phyloP scores from a whole-genome alignment of 2,113 vertebrate species.

The Phylloscopus trochiloides region DNA sequence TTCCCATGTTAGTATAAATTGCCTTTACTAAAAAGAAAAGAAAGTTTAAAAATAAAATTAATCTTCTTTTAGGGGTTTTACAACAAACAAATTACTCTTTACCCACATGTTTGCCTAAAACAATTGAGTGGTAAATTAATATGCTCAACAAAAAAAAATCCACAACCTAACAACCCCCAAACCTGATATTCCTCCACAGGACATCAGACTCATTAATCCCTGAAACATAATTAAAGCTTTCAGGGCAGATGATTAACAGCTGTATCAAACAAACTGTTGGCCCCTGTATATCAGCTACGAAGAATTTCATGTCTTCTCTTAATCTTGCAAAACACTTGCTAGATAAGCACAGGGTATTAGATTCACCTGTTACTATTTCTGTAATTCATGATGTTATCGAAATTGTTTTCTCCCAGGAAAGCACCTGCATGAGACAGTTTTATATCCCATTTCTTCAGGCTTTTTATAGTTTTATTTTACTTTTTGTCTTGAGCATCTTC shows the following conservation, averaged over 20 bases:
- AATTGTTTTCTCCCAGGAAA: conserved; percentile 13
- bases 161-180: not conserved
- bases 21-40: not conserved
- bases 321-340: conserved; percentile 21
- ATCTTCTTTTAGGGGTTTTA: not conserved
- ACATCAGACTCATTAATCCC: not conserved
- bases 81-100: not conserved
- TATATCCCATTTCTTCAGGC: not conserved
- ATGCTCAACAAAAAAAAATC: not conserved
- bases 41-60: not conserved
- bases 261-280: conserved; percentile 1
- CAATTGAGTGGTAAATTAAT: not conserved
- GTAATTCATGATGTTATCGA: conserved; percentile 37
- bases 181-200: not conserved
- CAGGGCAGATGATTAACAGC: conserved; percentile 11
- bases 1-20: not conserved
- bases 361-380: conserved; percentile 21
- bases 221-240: conserved; percentile 20
- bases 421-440: not conserved
- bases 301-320: conserved; percentile 21
- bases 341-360: conserved; percentile 32
- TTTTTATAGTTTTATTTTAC: not conserved
- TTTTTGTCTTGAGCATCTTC: not conserved
- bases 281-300: not conserved
- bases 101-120: not conserved